Base-by-base conservation (phyloP, 2,113 vertebrate species). In the Grammomys surdaster region DNA sequence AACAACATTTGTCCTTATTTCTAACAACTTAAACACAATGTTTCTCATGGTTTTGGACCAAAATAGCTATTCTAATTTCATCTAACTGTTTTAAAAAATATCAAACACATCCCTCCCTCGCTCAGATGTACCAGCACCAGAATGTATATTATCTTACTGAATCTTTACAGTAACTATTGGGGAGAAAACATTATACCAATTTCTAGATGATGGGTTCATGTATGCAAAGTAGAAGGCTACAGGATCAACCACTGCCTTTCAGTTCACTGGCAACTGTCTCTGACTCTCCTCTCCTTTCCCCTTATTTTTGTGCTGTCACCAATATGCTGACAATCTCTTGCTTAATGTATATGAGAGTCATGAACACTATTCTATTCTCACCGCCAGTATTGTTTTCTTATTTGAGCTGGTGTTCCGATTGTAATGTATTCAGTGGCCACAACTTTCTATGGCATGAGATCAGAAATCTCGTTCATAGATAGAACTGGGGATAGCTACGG, bases 71-170 rank as follows among this genome's bases (percentile, higher is more conserved):
- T 90, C 22, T 82, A 89, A 84, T 76, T 89, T n/a, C 36, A 87
- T 58, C 17, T 93, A 86, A 86, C 85, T 60, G 43, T 75, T 43
- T 63, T 91, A 58, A 93, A 95, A 73, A 92, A 51, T 94, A 70
- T 89, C 31, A 91, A 84, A 89, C 24, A 28, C n/a, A 78, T 82
- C 67, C 7, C 89, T 33, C 88, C 92, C 33, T 76, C 7, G 4
- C 6, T 10, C 12, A 95, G 11, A 63, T 95, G 93, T 36, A 89
- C 24, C 33, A 87, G 17, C 4, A 89, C 2, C 3, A 91, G 43
- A 89, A 82, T 40, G 86, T 40, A 5, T 17, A 90, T 92, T 95
- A 46, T 90, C 7, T 85, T 95, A 90, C 3, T 88, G 4, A 82
- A 87, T 90, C 31, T 60, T 94, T 58, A 72, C 11, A 82, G 80